Evolutionary conservation across 2,113 vertebrate genomes (phyloP).

Genomic region (Zosterops borbonicus): DNA sequence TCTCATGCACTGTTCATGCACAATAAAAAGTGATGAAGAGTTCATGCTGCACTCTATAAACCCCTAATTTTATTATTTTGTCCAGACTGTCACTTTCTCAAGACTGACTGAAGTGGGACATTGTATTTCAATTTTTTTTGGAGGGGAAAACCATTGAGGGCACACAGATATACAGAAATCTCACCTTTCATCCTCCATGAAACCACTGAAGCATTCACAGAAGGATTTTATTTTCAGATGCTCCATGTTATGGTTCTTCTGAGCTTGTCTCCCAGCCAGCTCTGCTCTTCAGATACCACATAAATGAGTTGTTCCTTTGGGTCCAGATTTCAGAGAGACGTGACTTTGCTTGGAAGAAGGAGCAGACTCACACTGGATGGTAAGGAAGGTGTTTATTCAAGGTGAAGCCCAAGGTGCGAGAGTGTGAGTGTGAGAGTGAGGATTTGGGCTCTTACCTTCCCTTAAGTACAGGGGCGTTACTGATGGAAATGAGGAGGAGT

Average conservation of each 20-base stretch:
- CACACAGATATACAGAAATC: neutral
- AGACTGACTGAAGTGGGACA: neutral
- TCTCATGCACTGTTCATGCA: neutral
- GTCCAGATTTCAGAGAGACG: too few species aligned
- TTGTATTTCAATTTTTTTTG: neutral
- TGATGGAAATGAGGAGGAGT: too few species aligned
- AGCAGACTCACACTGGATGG: too few species aligned
- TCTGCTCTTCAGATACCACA: too few species aligned
- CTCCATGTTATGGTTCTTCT: neutral
- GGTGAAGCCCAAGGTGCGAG: too few species aligned
- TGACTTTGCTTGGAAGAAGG: too few species aligned
- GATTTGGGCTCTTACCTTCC: too few species aligned
- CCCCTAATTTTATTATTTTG: neutral
- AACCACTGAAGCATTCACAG: neutral
- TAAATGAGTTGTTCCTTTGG: too few species aligned
- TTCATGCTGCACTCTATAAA: neutral
- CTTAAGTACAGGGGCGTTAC: too few species aligned
- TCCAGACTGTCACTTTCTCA: neutral
- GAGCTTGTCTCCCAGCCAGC: too few species aligned
- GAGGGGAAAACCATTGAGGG: fast-evolving
- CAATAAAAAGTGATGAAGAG: neutral
- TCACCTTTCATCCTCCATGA: neutral
- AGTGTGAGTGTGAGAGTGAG: too few species aligned
- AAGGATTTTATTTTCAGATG: neutral
- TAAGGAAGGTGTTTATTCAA: too few species aligned